Conservation (phyloP, 2,888 invertebrate genomes). For the Plemyria rubiginata region DNA sequence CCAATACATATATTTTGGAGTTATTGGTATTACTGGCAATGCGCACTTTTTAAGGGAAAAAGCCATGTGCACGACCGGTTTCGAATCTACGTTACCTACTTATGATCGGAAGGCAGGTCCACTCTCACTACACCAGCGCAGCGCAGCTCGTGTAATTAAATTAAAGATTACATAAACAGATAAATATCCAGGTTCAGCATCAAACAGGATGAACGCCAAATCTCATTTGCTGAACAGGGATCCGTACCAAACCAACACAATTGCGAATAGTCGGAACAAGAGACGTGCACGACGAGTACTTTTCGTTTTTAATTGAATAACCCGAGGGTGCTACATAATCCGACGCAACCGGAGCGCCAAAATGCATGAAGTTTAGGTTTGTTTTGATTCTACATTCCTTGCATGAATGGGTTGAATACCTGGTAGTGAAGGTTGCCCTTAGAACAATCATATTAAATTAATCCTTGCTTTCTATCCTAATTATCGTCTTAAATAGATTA, state of each 20-base stretch:
- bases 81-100: too few species aligned
- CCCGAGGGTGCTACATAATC: slow-evolving; percentile 71
- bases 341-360: slow-evolving; percentile 60
- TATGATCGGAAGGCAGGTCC: too few species aligned
- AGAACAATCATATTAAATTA: slow-evolving; percentile 24
- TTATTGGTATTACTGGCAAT: too few species aligned
- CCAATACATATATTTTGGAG: too few species aligned
- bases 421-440: slow-evolving; percentile 26
- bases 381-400: slow-evolving; percentile 60
- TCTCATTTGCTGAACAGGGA: slow-evolving; percentile 61
- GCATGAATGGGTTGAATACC: slow-evolving; percentile 37
- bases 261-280: slow-evolving; percentile 61
- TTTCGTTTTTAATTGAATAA: slow-evolving; percentile 75
- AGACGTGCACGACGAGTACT: slow-evolving; percentile 58
- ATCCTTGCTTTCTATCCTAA: slow-evolving; percentile 50
- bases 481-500: slow-evolving; percentile 31
- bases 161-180: background rate
- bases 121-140: too few species aligned
- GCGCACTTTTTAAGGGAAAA: too few species aligned
- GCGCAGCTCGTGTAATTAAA: background rate
- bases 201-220: slow-evolving; percentile 42
- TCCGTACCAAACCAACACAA: slow-evolving; percentile 52
- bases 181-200: slow-evolving; percentile 22
- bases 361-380: slow-evolving; percentile 61
- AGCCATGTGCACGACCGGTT: too few species aligned